phyloP scores from a whole-genome alignment of 2,113 vertebrate species.

The Podarcis muralis region DNA sequence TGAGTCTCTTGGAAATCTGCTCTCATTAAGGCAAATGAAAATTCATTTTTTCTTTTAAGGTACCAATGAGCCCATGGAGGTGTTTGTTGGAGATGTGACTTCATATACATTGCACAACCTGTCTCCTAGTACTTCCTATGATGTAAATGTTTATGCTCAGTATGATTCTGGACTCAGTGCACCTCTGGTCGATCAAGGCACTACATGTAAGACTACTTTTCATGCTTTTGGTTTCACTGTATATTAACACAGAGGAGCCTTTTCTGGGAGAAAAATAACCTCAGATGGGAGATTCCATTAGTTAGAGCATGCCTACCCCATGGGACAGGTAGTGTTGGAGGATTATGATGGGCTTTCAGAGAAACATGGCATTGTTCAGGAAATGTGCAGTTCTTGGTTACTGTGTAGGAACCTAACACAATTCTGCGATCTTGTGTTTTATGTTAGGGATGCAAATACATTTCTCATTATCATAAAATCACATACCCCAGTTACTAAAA shows the following conservation, averaged over 20 bases:
- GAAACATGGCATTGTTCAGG: not conserved
- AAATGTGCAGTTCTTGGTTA: not conserved
- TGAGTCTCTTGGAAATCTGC: too few relatives aligned
- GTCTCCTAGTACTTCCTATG: slow-evolving; percentile 90
- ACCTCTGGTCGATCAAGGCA: slow-evolving; percentile 87
- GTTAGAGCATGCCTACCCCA: not conserved
- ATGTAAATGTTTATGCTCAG: slow-evolving; percentile 90
- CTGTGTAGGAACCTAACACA: not conserved
- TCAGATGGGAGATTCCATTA: not conserved
- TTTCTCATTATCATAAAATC: not conserved
- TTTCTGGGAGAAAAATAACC: not conserved
- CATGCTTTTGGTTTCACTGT: not conserved
- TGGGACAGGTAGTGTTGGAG: not conserved
- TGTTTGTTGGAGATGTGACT: slow-evolving; percentile 93
- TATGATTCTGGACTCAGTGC: slow-evolving; percentile 87
- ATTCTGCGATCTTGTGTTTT: not conserved
- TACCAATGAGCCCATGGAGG: slow-evolving; percentile 82
- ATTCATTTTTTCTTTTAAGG: slow-evolving; percentile 72
- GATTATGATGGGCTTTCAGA: not conserved
- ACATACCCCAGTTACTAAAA: not conserved
- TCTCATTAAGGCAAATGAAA: not conserved
- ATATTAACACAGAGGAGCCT: not conserved
- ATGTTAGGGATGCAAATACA: not conserved
- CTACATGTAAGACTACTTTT: slow-evolving; percentile 83
- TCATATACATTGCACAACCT: slow-evolving; percentile 92